These are phyloP conservation scores for Apamea crenata DNA, from an alignment of 2,888 invertebrate species.

Conservation along the genomic window DNA sequence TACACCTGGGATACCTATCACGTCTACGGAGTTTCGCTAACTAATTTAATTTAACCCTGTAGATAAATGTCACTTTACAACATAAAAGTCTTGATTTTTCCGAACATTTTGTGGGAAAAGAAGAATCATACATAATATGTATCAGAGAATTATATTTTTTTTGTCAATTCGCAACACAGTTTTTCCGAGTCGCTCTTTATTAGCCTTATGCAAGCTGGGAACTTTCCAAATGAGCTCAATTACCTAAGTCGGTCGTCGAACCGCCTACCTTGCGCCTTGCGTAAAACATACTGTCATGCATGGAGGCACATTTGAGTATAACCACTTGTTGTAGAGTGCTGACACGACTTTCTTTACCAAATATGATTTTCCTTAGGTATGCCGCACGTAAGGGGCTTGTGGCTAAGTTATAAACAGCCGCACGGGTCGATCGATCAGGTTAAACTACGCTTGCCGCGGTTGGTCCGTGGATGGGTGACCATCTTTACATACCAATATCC, in stretches of 20 bases:
- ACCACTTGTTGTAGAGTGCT: conserved; percentile 32
- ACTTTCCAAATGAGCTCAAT: conserved; percentile 59
- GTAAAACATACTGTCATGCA: conserved; percentile 59
- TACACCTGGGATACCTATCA: too few relatives aligned
- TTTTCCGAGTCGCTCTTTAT: conserved; percentile 18
- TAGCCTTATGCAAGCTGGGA: conserved; percentile 46
- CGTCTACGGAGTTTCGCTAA: too few relatives aligned
- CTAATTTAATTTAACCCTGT: too few relatives aligned
- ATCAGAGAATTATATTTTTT: not conserved
- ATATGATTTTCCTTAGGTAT: not conserved
- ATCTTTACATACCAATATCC: too few relatives aligned
- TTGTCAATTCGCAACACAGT: not conserved
- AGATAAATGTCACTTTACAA: not conserved
- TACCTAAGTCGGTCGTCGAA: conserved; percentile 58
- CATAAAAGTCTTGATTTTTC: not conserved
- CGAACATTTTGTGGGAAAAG: not conserved
- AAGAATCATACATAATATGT: not conserved
- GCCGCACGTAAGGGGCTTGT: too few relatives aligned
- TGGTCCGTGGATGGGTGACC: too few relatives aligned
- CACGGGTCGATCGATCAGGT: too few relatives aligned
- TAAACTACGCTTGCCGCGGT: too few relatives aligned
- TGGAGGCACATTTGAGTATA: conserved; percentile 37
- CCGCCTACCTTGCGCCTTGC: conserved; percentile 28
- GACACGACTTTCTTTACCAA: conserved; percentile 29
- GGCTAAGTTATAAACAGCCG: too few relatives aligned